These are phyloP conservation scores for Charina bottae DNA, from an alignment of 2,113 vertebrate species.

Conservation along the genomic window DNA sequence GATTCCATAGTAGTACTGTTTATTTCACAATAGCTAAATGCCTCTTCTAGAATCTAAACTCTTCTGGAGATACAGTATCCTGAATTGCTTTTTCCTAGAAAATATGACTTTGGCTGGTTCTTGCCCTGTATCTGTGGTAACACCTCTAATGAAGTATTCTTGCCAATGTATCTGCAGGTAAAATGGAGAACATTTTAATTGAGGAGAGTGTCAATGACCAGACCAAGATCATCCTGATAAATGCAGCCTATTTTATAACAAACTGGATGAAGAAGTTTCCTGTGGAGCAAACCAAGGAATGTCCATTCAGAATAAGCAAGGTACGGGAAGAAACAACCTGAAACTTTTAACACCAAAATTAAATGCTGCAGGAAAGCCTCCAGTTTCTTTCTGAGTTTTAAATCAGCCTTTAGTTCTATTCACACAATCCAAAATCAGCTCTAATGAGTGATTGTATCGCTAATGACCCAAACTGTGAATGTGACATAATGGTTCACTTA, in stretches of 20 bases:
- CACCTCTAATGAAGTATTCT: not conserved
- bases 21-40: not conserved
- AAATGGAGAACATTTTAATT: constrained; percentile 75
- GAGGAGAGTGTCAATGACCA: constrained; percentile 68
- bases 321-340: constrained; percentile 56
- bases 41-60: not conserved
- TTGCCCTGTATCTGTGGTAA: not conserved
- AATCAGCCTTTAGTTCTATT: not conserved
- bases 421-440: not conserved
- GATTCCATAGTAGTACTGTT: not conserved
- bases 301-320: constrained; percentile 80
- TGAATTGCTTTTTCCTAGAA: not conserved
- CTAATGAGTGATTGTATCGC: not conserved
- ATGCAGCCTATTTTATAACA: constrained; percentile 80
- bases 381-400: not conserved
- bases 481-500: not conserved
- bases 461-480: not conserved
- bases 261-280: constrained; percentile 84
- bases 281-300: constrained; percentile 77
- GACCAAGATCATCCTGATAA: constrained; percentile 79
- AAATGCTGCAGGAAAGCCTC: not conserved
- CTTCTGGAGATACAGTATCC: not conserved
- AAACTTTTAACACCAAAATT: not conserved
- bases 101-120: not conserved
- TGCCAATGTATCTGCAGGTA: constrained; percentile 65